Percentiles rank a stretch among this genome's conserved stretches.
These are phyloP conservation scores for Dipodomys ordii DNA, from an alignment of 2,113 vertebrate species.

Conservation along the genomic window DNA sequence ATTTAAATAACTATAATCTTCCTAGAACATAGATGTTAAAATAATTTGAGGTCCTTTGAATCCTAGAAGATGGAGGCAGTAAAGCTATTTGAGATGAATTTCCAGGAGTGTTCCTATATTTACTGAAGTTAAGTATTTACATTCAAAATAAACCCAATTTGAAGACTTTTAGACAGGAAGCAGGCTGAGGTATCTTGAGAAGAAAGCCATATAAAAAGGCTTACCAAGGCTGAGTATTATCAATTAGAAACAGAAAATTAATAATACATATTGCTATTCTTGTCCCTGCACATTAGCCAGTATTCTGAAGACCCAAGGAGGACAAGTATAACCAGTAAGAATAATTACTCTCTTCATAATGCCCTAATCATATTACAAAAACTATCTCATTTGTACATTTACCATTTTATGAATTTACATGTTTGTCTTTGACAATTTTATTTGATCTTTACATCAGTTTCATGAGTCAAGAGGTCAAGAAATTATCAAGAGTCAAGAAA, in stretches of 20 bases:
- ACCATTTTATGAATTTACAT: neutral
- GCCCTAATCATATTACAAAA: neutral
- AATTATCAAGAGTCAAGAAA: neutral
- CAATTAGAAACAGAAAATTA: neutral
- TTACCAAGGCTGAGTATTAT: neutral
- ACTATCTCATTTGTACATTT: neutral
- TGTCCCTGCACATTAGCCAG: neutral
- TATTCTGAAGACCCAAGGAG: neutral
- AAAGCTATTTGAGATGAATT: neutral
- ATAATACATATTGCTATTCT: neutral
- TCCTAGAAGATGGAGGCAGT: neutral
- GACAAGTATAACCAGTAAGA: neutral
- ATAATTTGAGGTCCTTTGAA: neutral
- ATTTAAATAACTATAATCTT: neutral
- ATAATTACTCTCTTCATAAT: constrained; percentile 4
- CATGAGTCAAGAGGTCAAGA: neutral
- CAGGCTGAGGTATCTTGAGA: neutral
- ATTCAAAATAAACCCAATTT: neutral
- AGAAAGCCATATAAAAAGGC: neutral
- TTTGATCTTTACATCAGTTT: neutral
- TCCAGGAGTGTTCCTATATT: neutral
- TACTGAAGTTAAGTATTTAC: neutral
- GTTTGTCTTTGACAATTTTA: neutral
- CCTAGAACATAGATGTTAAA: neutral
- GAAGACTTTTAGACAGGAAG: neutral